Percentiles rank a stretch among this genome's conserved stretches.
These are phyloP conservation scores for Atrina japonica DNA, from an alignment of 2,888 invertebrate species.

Conservation along the genomic window DNA sequence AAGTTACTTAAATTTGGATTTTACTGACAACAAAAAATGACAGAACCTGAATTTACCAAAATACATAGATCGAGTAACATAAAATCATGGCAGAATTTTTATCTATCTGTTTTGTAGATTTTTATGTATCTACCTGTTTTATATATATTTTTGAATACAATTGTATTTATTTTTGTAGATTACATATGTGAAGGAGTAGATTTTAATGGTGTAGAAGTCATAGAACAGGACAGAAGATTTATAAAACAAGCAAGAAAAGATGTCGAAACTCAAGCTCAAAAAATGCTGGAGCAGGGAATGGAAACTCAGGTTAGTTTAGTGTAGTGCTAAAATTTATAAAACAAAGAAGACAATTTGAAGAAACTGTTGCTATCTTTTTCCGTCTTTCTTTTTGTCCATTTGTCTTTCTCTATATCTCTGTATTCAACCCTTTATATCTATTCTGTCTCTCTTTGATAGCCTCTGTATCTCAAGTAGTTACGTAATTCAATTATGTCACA, in stretches of 20 bases:
- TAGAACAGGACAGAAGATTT: constrained; percentile 88
- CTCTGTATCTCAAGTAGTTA: no score
- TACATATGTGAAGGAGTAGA: constrained; percentile 91
- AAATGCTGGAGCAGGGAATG: constrained; percentile 90
- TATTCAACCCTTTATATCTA: background rate
- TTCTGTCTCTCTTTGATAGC: background rate
- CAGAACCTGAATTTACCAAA: no score
- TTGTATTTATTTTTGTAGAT: constrained; percentile 84
- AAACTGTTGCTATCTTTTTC: background rate
- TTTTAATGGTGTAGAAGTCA: constrained; percentile 89
- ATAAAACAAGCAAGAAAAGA: constrained; percentile 86
- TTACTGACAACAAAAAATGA: no score
- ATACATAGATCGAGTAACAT: no score
- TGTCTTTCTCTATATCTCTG: background rate
- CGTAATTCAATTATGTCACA: no score
- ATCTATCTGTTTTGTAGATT: no score
- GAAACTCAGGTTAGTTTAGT: constrained; percentile 83
- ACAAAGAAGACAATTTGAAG: no score
- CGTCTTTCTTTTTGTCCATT: background rate
- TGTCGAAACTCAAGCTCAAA: constrained; percentile 89
- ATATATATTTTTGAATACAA: no score
- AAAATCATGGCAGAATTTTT: no score
- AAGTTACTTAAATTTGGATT: no score
- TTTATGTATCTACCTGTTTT: no score
- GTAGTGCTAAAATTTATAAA: background rate